phyloP scores from a whole-genome alignment of 1,140 invertebrate genomes.

The Steinernema khuongi region DNA sequence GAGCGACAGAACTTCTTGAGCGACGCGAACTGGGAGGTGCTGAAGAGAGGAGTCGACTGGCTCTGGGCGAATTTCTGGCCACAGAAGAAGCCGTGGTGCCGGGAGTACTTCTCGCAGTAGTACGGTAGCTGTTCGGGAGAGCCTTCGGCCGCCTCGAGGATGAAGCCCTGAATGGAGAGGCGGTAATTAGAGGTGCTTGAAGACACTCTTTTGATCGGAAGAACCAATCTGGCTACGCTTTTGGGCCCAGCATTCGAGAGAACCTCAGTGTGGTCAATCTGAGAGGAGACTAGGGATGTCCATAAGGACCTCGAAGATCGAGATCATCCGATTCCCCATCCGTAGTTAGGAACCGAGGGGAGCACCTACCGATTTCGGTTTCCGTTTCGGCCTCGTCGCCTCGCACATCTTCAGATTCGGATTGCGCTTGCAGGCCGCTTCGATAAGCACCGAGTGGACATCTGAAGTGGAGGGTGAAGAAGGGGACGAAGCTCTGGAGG shows the following conservation, averaged over 20 bases:
- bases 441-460: background rate
- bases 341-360: too few relatives aligned
- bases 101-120: background rate
- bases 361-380: background rate
- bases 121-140: background rate
- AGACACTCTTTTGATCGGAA: too few relatives aligned
- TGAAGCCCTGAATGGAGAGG: background rate
- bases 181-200: background rate
- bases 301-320: too few relatives aligned
- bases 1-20: background rate
- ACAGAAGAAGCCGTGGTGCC: background rate
- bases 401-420: constrained; percentile 7
- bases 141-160: background rate
- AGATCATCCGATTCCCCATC: too few relatives aligned
- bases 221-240: too few relatives aligned
- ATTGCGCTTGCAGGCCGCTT: background rate
- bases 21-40: background rate
- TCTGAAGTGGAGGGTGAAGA: background rate
- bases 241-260: too few relatives aligned
- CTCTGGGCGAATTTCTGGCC: background rate
- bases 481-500: background rate
- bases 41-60: background rate
- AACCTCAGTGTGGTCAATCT: too few relatives aligned
- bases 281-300: too few relatives aligned
- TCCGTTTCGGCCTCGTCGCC: background rate